Evolutionary conservation across 2,797 vertebrate genomes (phyloP).

Genomic region (Muscicapa comitata): DNA sequence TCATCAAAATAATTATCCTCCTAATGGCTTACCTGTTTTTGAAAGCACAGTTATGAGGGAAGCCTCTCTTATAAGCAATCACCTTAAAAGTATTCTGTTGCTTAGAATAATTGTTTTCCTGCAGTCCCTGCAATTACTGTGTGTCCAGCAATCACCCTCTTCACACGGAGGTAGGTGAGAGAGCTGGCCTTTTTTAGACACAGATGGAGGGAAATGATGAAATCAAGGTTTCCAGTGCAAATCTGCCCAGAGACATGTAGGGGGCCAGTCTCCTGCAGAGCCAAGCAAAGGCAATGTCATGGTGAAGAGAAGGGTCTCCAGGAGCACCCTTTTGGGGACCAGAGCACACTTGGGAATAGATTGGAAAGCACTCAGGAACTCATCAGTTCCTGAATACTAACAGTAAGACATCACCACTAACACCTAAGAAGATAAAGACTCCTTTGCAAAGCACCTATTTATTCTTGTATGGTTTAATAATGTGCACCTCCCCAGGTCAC

Average conservation of each 20-base stretch:
- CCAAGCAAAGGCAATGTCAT: not conserved
- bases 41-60: constrained; percentile 6
- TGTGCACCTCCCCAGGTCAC: not conserved
- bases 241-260: not conserved
- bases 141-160: not conserved
- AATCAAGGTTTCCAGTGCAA: not conserved
- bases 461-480: not conserved
- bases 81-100: not conserved
- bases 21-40: constrained; percentile 36
- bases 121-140: not conserved
- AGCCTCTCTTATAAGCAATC: constrained; percentile 25
- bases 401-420: not conserved
- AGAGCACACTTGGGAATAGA: not conserved
- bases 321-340: not conserved
- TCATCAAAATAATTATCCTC: constrained; percentile 40
- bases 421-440: not conserved
- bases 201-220: not conserved
- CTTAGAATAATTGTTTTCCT: constrained; percentile 39
- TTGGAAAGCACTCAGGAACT: not conserved
- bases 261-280: not conserved
- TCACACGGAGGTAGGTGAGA: not conserved
- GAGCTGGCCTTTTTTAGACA: not conserved
- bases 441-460: not conserved
- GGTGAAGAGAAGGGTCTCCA: not conserved
- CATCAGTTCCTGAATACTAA: not conserved